A percentile compares a stretch with the other conserved stretches of the same genome.
phyloP scores from a whole-genome alignment of 1,140 invertebrate species.

The Drosophila bocqueti region DNA sequence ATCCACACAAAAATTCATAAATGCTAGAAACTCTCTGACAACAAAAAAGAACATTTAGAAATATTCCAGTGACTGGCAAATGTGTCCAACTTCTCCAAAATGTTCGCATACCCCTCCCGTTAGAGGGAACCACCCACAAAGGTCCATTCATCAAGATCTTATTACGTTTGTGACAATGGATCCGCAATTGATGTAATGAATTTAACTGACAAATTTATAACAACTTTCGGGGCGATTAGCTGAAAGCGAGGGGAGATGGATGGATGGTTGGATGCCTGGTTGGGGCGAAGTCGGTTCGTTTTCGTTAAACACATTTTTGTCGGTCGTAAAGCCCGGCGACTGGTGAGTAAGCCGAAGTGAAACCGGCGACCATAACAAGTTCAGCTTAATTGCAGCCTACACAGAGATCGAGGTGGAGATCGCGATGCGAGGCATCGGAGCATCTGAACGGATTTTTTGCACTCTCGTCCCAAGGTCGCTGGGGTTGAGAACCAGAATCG shows the following conservation, averaged over 20 bases:
- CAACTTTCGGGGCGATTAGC: conserved; percentile 50
- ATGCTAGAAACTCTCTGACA: neutral
- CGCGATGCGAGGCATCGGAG: conserved; percentile 14
- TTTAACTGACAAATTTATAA: conserved; percentile 60
- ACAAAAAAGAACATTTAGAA: neutral
- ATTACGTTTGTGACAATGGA: conserved; percentile 58
- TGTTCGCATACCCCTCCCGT: neutral
- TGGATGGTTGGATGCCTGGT: conserved; percentile 9
- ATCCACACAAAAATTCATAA: too few species aligned
- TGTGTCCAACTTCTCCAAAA: neutral
- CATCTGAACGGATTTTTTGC: conserved; percentile 64
- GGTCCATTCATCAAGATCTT: conserved; percentile 56
- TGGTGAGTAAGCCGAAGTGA: conserved; percentile 53
- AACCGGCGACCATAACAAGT: conserved; percentile 74
- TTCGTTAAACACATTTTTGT: conserved; percentile 60
- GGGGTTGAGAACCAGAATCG: conserved; percentile 51
- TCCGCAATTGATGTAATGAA: conserved; percentile 45
- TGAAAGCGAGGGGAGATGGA: conserved; percentile 23
- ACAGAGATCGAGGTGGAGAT: conserved; percentile 32
- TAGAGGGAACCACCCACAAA: conserved; percentile 30
- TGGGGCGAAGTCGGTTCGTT: conserved; percentile 47
- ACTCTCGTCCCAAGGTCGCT: conserved; percentile 71
- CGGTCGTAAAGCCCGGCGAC: conserved; percentile 54
- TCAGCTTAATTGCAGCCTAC: conserved; percentile 80
- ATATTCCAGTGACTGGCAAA: neutral